Evolutionary conservation across 2,113 vertebrate genomes (phyloP).

Genomic region (Etheostoma cragini): DNA sequence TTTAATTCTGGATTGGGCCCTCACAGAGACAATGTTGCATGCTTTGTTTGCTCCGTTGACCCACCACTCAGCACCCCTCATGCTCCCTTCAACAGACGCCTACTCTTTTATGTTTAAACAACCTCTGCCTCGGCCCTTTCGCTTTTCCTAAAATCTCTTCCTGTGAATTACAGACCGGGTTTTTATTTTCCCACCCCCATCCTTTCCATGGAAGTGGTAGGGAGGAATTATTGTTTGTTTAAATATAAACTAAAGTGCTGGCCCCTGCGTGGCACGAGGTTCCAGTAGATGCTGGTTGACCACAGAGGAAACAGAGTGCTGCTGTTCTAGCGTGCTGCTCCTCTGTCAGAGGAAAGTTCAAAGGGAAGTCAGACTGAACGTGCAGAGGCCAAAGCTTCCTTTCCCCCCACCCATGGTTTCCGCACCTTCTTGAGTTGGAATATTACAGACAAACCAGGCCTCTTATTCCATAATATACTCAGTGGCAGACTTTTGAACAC

Average conservation of each 20-base stretch:
- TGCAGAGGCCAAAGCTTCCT: slow-evolving; percentile 56
- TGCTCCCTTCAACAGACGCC: slow-evolving; percentile 59
- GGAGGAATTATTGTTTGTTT: slow-evolving; percentile 83
- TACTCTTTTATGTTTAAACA: slow-evolving; percentile 78
- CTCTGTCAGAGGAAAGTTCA: slow-evolving; percentile 65
- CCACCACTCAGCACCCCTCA: slow-evolving; percentile 56
- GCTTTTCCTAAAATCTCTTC: slow-evolving; percentile 72
- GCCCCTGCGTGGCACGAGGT: slow-evolving; percentile 68
- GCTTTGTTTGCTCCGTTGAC: slow-evolving; percentile 59
- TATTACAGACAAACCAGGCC: slow-evolving; percentile 44
- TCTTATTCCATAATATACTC: slow-evolving; percentile 35
- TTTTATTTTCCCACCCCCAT: slow-evolving; percentile 60
- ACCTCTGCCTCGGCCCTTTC: slow-evolving; percentile 68
- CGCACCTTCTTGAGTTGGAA: slow-evolving; percentile 46
- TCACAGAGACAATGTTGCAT: slow-evolving; percentile 64
- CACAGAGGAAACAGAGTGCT: slow-evolving; percentile 80
- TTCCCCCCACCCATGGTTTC: slow-evolving; percentile 52
- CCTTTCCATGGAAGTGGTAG: slow-evolving; percentile 75
- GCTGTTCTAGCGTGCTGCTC: slow-evolving; percentile 76
- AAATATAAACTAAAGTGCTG: slow-evolving; percentile 80
- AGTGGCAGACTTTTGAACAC: slow-evolving; percentile 6
- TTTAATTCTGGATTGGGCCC: slow-evolving; percentile 33
- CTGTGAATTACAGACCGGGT: slow-evolving; percentile 77
- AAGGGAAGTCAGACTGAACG: slow-evolving; percentile 59
- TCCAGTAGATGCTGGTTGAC: slow-evolving; percentile 79